These are phyloP conservation scores for Tyria jacobaeae DNA, from an alignment of 2,888 invertebrate species.

Conservation along the genomic window DNA sequence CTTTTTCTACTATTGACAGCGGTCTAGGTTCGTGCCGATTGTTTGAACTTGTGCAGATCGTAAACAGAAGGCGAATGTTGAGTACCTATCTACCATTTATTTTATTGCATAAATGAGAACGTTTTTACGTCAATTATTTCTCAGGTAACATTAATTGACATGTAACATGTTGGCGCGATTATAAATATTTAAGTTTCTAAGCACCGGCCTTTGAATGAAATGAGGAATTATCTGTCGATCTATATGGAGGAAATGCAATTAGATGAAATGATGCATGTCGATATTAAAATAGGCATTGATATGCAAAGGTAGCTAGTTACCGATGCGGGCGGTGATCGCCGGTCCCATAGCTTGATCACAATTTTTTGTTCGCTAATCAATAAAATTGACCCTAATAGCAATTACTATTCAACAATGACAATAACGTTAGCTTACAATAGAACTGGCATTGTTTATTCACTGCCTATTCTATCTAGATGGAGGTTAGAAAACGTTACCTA, in stretches of 20 bases:
- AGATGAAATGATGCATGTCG: constrained; percentile 84
- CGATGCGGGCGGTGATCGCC: constrained; percentile 71
- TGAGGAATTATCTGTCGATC: constrained; percentile 55
- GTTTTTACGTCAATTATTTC: constrained; percentile 81
- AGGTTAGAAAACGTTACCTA: constrained; percentile 25
- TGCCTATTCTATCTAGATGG: constrained; percentile 41
- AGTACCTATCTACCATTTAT: constrained; percentile 65
- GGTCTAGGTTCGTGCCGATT: constrained; percentile 52
- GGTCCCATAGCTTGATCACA: constrained; percentile 75
- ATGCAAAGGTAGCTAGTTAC: constrained; percentile 80
- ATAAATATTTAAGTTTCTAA: constrained; percentile 69
- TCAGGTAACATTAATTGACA: constrained; percentile 77
- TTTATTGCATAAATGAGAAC: constrained; percentile 72
- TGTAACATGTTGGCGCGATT: constrained; percentile 69
- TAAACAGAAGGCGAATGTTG: constrained; percentile 66
- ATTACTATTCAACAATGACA: constrained; percentile 73
- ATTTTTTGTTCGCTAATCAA: constrained; percentile 81
- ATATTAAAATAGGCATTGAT: constrained; percentile 83
- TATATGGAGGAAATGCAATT: constrained; percentile 80
- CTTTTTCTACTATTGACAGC: constrained; percentile 61
- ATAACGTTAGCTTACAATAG: constrained; percentile 69
- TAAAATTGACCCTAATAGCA: constrained; percentile 77
- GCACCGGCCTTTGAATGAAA: constrained; percentile 45
- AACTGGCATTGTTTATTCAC: constrained; percentile 59
- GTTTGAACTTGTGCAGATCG: constrained; percentile 52